A percentile compares a stretch with the other conserved stretches of the same genome.
Conservation (phyloP, 2,113 vertebrate genomes). For the Serinus canaria region DNA sequence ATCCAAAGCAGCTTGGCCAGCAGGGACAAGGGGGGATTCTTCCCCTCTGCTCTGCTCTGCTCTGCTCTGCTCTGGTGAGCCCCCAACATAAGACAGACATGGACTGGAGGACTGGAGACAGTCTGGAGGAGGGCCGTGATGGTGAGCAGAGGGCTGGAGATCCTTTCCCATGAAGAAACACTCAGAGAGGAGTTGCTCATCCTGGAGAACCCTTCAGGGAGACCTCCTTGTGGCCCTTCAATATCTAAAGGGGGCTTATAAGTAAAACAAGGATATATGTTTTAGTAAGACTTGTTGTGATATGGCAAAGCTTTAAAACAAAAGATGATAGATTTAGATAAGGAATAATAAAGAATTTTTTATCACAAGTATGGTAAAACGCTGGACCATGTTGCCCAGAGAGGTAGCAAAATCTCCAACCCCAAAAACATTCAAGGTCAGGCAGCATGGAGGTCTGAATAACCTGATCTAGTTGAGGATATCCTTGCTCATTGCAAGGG, state of each 20-base stretch:
- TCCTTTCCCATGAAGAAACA: background rate
- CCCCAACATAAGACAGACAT: background rate
- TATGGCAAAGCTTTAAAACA: background rate
- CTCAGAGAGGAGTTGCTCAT: background rate
- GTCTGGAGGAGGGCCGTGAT: background rate
- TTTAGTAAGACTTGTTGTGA: background rate
- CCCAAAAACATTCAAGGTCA: background rate
- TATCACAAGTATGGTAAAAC: background rate
- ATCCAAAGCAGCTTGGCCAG: fast-evolving
- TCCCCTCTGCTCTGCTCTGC: background rate
- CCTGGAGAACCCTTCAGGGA: background rate
- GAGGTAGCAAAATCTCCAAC: too few species aligned
- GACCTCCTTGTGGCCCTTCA: background rate
- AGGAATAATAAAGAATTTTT: background rate
- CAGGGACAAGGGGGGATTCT: fast-evolving
- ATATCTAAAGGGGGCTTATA: background rate
- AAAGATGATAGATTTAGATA: background rate
- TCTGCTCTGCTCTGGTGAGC: background rate
- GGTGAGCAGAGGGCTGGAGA: background rate
- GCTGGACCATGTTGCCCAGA: background rate
- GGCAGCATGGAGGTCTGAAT: background rate
- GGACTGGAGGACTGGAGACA: background rate
- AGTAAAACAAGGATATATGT: background rate
- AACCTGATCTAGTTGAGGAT: background rate
- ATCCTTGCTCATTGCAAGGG: background rate